Evolutionary conservation across 2,113 vertebrate genomes (phyloP), one percentile per base, ranked within the genome.

Genomic region (Calyptommatus sinebrachiatus): DNA sequence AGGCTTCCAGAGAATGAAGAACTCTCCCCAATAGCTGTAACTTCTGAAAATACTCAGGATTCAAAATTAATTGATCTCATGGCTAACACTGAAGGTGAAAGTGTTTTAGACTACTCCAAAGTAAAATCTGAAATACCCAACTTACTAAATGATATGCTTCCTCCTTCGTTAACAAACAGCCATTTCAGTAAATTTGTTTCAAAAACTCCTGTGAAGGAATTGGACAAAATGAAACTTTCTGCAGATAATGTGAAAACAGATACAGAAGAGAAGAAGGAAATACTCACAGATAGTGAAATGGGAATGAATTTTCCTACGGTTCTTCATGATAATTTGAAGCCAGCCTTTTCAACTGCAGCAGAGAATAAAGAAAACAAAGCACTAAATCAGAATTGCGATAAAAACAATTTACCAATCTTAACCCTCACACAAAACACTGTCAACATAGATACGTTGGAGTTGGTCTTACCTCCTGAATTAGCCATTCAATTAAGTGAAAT

Each of bases 401-500:
- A 78, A 88, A 63, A 63, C 28, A 88, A 91, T 65, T 78, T 83
- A 50, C 21, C 83, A 77, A 89, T 48, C 78, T n/a, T 85, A 50
- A 0, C 7, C 8, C 76, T 89, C 74, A 26, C 73, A 28, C 90
- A 85, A 41, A 80, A 83, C 41, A 86, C 95, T 70, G 84, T 99
- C 86, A 92, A 92, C 76, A 97, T 99, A 88, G 94, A 97, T 88
- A 95, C 95, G 63, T 86, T 99, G 83, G 98, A 99, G 85, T 89
- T 99, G 82, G 94, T 95, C 67, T 94, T 99, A 24, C 94, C 98
- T 82, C 96, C 97, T 70, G 98, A 99, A 86, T 86, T 99, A 90
- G 98, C 98, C 16, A 89, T 99, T 63, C 98, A 99, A 57, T 92
- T 99, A 57, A 96, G 89, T 84, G 98, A 99, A 85, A 95, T 99